These are phyloP conservation scores for Irena cyanogastra DNA, from an alignment of 2,113 vertebrate species.

Conservation along the genomic window DNA sequence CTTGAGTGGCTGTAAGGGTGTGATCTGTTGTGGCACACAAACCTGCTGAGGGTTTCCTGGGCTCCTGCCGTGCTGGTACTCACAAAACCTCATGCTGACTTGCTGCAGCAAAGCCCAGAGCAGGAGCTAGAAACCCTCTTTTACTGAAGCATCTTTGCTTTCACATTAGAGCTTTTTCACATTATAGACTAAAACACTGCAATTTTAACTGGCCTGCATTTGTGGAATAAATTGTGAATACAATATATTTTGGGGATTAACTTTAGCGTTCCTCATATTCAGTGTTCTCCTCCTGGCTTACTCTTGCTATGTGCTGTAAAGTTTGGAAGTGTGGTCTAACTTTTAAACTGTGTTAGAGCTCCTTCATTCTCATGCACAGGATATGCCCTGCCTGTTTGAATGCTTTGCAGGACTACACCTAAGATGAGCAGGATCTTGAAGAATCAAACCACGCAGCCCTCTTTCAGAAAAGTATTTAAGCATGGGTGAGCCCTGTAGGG, in stretches of 20 bases:
- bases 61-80: neutral
- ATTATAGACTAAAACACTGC: neutral
- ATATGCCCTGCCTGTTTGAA: neutral
- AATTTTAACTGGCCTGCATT: neutral
- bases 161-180: neutral
- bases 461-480: neutral
- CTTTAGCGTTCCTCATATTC: neutral
- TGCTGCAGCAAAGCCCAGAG: neutral
- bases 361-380: neutral
- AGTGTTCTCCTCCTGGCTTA: neutral
- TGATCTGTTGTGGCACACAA: neutral
- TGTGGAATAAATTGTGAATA: neutral
- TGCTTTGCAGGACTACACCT: neutral
- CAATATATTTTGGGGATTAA: neutral
- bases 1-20: neutral
- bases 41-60: neutral
- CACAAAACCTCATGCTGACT: neutral
- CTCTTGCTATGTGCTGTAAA: neutral
- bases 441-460: neutral
- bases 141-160: neutral
- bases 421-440: neutral
- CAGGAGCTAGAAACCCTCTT: neutral
- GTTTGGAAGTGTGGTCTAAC: neutral
- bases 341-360: neutral
- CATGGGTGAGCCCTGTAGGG: neutral